phyloP scores from a whole-genome alignment of 2,888 invertebrate species.

The Sinhomidia bicolor region DNA sequence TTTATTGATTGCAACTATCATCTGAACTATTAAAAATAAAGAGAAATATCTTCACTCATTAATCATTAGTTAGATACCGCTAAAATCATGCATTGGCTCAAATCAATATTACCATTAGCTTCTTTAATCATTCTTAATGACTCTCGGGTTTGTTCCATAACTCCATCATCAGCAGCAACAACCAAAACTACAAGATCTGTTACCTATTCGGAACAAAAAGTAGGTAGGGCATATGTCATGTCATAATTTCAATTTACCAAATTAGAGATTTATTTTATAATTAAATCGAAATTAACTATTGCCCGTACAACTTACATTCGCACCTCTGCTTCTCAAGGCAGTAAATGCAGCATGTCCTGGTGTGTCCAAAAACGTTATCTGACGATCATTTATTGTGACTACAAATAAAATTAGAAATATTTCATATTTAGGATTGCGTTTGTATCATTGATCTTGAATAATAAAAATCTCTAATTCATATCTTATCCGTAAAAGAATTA shows the following conservation, averaged over 20 bases:
- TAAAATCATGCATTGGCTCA: no score
- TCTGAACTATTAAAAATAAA: slow-evolving; percentile 87
- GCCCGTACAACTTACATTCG: slow-evolving; percentile 84
- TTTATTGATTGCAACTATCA: slow-evolving; percentile 99
- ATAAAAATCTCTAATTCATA: no score
- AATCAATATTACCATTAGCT: slow-evolving; percentile 85
- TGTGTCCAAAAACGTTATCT: slow-evolving; percentile 97
- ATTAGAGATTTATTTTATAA: no score
- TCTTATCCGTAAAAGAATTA: no score
- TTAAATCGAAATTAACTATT: neutral
- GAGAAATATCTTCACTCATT: neutral
- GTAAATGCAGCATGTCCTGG: slow-evolving; percentile 99
- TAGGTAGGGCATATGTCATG: no score
- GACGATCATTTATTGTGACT: slow-evolving; percentile 22
- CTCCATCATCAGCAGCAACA: slow-evolving; percentile 99
- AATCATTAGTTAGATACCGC: neutral
- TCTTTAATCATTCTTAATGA: slow-evolving; percentile 93
- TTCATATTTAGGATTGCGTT: no score
- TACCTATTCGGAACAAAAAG: slow-evolving; percentile 69
- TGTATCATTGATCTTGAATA: no score
- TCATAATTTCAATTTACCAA: no score
- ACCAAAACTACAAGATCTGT: slow-evolving; percentile 98
- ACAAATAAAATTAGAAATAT: slow-evolving; percentile 19
- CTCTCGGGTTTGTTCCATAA: slow-evolving; percentile 98
- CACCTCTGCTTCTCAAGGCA: slow-evolving; percentile 97